Percentiles rank a stretch among this genome's conserved stretches.
phyloP scores from a whole-genome alignment of 2,113 vertebrate genomes.

The Vidua macroura region DNA sequence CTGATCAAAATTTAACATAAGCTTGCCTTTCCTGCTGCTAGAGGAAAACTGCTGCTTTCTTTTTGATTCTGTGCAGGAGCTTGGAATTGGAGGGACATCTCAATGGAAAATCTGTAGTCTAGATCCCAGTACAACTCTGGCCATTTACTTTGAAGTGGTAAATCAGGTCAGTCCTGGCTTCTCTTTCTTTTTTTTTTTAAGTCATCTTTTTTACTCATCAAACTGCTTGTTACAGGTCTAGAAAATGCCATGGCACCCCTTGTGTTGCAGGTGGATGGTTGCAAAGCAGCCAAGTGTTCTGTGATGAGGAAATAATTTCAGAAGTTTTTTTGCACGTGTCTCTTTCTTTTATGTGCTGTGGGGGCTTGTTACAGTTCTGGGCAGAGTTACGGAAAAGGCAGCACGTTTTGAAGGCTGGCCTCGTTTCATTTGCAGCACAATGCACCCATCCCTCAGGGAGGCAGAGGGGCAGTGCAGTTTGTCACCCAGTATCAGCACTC shows the following conservation, averaged over 20 bases:
- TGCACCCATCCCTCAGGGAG: slow-evolving; percentile 90
- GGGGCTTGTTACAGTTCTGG: background rate
- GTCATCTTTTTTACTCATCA: background rate
- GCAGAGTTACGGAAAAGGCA: background rate
- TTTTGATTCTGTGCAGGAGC: slow-evolving; percentile 76
- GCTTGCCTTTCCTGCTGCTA: background rate
- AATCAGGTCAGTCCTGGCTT: slow-evolving; percentile 85
- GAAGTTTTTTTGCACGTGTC: accelerated
- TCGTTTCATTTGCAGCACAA: slow-evolving; percentile 84
- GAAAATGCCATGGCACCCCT: background rate
- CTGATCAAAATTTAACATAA: background rate
- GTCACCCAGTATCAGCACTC: slow-evolving; percentile 96
- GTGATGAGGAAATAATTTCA: background rate
- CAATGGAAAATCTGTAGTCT: slow-evolving; percentile 96
- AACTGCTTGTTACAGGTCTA: background rate
- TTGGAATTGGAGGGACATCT: slow-evolving; percentile 90
- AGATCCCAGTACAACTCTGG: slow-evolving; percentile 87
- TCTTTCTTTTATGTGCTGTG: background rate
- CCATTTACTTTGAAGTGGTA: slow-evolving; percentile 93
- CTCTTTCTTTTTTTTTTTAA: background rate
- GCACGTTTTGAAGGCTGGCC: background rate
- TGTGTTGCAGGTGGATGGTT: background rate
- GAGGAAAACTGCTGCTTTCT: background rate
- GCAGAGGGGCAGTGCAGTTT: slow-evolving; percentile 92
- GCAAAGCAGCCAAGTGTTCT: background rate